Base-by-base conservation (phyloP, 2,797 vertebrate genomes). In the Leptodactylus fallax region DNA sequence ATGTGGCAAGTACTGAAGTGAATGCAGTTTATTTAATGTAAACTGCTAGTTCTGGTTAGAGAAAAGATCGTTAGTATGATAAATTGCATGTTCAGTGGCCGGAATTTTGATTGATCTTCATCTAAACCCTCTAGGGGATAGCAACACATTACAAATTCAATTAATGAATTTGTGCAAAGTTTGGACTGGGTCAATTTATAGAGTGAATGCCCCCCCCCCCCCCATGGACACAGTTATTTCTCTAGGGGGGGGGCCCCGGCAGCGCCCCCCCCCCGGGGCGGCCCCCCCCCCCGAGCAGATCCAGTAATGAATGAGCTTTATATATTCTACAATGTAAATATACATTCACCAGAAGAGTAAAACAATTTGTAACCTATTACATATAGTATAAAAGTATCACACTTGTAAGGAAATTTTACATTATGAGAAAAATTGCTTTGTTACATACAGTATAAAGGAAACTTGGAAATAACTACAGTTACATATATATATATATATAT, bases 91-190 rank as follows among this genome's bases (percentile, higher is more conserved):
- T 83, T 83, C 80, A 82, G 51, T 89, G 80, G 72, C 80, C 19
- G 60, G 80, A 79, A 89, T 89, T 83, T 86, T 82, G 79, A 89
- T 89, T 86, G 84, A 83, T 89, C 83, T 89, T 82, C 79, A 78
- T 60, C 55, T 53, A 83, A 61, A 49, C 71, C 88, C 71, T 67
- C 58, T 49, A 78, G 88, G 71, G 79, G 79, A 74, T 65, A 21
- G 60, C 71, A 65, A 71, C 21, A 77, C 88, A 82, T 86, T 89
- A 85, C 79, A 89, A 86, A 86, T 89, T 86, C 84, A 86, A 89
- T 89, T 86, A 86, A 85, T 86, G 51, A 85, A 76, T 86, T 81
- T 67, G 60, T 78, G n/a, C 23, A 45, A 60, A 79, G 87, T 55
- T 86, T 86, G 83, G 51, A 71, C 69, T 86, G 27, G 83, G 84